Conservation (phyloP, 2,113 vertebrate genomes). For the Pithys albifrons region DNA sequence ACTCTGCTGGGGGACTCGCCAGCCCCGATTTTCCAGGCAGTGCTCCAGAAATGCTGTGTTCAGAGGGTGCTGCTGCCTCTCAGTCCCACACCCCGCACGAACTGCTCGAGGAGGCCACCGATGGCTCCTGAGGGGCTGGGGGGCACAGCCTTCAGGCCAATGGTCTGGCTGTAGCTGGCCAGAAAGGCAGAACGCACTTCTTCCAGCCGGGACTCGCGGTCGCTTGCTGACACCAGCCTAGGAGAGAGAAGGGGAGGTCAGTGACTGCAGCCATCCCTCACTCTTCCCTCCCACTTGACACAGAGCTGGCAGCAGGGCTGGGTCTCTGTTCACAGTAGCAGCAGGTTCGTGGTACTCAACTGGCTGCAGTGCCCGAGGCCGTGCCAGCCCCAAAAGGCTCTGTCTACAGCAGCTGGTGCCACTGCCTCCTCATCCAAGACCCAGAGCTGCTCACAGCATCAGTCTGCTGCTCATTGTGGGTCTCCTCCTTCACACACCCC, state of each 20-base stretch:
- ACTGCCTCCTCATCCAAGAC: not conserved
- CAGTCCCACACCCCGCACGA: constrained; percentile 91
- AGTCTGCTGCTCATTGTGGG: not conserved
- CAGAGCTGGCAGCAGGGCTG: not conserved
- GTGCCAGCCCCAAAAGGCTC: not conserved
- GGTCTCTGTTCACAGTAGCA: not conserved
- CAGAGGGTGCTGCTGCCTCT: constrained; percentile 86
- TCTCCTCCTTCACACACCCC: not conserved
- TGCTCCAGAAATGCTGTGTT: not conserved
- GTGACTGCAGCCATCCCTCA: not conserved
- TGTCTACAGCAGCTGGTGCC: not conserved
- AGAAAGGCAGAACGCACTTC: constrained; percentile 92
- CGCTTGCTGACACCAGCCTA: constrained; percentile 74
- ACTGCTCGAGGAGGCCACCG: constrained; percentile 93
- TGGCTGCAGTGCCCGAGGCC: not conserved
- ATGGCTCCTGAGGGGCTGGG: constrained; percentile 91
- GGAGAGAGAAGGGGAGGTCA: constrained; percentile 5
- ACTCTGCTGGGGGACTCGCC: not conserved
- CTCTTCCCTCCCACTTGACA: not conserved
- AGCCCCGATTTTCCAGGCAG: not conserved
- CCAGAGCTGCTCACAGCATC: not conserved
- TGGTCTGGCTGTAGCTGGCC: constrained; percentile 91
- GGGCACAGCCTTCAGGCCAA: constrained; percentile 85
- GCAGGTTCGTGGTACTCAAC: fast-evolving
- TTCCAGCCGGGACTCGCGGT: constrained; percentile 88